Evolutionary conservation across 1,140 invertebrate genomes (phyloP).

Genomic region (Drosophila arizonae): DNA sequence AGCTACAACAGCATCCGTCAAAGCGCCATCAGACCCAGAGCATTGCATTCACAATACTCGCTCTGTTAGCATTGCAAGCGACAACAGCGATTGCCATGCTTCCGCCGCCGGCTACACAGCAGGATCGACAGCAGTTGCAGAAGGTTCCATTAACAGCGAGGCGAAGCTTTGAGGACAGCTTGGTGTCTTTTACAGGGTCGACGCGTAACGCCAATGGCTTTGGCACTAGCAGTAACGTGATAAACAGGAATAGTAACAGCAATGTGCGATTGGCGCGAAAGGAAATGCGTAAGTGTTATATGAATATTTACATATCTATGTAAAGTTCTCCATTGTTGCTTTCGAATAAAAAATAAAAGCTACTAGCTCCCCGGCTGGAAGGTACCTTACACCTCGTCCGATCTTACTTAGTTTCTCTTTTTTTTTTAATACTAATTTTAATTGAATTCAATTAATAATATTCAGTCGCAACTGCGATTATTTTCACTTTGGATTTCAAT

Average conservation of each 20-base stretch:
- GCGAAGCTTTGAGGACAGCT: conserved; percentile 19
- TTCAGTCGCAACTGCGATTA: no score
- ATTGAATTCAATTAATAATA: no score
- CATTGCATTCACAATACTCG: conserved; percentile 15
- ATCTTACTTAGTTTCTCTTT: no score
- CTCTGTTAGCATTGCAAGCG: conserved; percentile 22
- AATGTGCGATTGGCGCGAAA: conserved; percentile 38
- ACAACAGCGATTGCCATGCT: conserved; percentile 24
- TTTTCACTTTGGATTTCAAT: no score
- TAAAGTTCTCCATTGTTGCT: no score
- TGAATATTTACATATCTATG: no score
- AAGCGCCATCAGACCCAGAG: conserved; percentile 25
- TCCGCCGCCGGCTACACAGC: background rate
- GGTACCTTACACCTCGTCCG: no score
- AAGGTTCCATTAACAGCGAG: conserved; percentile 1
- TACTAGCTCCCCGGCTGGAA: no score
- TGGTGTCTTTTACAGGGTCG: conserved; percentile 12
- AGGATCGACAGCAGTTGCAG: conserved; percentile 9
- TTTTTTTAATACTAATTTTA: no score
- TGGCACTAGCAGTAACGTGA: conserved; percentile 1
- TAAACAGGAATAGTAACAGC: conserved; percentile 11
- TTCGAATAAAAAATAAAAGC: no score
- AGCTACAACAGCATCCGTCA: conserved; percentile 28
- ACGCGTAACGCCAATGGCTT: conserved; percentile 1
- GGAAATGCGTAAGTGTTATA: conserved; percentile 48